These are phyloP conservation scores for Neoniphon sammara DNA, from an alignment of 2,797 vertebrate species.

Conservation along the genomic window DNA sequence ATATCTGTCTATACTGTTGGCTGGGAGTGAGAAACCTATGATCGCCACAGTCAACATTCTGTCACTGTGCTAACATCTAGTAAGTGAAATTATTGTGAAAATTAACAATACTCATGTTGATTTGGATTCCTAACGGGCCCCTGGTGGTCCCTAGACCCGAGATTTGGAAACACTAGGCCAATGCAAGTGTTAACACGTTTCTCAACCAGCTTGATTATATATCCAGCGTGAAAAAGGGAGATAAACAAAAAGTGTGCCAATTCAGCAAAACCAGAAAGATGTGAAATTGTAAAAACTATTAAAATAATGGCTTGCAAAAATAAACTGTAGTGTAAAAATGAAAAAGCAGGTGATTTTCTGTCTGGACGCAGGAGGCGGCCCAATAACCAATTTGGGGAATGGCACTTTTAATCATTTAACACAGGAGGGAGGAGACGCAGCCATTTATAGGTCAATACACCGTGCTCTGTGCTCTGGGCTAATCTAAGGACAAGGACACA, in stretches of 20 bases:
- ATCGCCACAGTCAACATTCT: neutral
- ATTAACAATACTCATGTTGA: no score
- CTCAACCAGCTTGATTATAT: neutral
- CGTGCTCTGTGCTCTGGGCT: neutral
- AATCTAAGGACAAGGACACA: neutral
- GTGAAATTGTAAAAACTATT: neutral
- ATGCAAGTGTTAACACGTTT: no score
- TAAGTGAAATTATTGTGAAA: no score
- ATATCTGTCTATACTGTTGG: conserved; percentile 9
- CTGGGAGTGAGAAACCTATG: neutral
- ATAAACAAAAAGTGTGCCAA: neutral
- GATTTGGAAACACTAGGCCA: no score
- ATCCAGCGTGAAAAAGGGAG: neutral
- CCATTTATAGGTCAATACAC: conserved; percentile 15
- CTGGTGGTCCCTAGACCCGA: no score
- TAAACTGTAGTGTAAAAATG: neutral
- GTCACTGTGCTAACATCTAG: neutral
- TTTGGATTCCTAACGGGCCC: no score
- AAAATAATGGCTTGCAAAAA: neutral
- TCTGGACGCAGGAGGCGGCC: neutral
- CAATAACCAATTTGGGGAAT: neutral
- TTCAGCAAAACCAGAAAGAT: neutral
- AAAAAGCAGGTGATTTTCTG: neutral
- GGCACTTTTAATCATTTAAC: conserved; percentile 4
- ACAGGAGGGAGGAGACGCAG: neutral